These are phyloP conservation scores for Oscheius sp. DNA, from an alignment of 2,888 invertebrate genomes.

Conservation along the genomic window DNA sequence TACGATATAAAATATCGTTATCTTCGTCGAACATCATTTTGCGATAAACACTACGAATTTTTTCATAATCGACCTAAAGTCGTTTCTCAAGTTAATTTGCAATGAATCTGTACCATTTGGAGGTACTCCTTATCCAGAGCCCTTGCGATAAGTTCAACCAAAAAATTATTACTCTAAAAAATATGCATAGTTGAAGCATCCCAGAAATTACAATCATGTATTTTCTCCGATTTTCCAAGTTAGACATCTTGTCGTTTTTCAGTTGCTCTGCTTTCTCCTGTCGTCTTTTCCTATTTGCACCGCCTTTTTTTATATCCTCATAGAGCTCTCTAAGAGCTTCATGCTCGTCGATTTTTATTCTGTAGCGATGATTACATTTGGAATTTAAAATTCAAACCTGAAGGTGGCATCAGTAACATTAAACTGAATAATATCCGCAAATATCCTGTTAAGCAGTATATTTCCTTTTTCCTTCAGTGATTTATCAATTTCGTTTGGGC, in stretches of 20 bases:
- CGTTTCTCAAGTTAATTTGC: not conserved
- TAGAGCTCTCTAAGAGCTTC: not conserved
- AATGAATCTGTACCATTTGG: not conserved
- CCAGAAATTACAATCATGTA: constrained; percentile 2
- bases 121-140: not conserved
- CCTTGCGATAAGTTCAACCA: not conserved
- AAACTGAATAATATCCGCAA: not conserved
- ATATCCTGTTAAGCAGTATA: not conserved
- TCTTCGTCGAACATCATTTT: not conserved
- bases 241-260: not conserved
- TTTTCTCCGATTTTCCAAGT: not conserved
- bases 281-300: not conserved
- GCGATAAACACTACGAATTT: not conserved
- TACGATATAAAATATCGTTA: not conserved
- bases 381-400: not conserved
- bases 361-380: not conserved
- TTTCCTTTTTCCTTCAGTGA: not conserved
- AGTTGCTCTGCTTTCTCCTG: not conserved
- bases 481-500: not conserved
- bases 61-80: not conserved
- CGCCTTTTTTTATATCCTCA: not conserved
- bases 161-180: not conserved
- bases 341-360: not conserved
- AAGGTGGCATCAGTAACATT: not conserved
- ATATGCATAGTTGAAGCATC: not conserved